Percentiles rank a stretch among this genome's conserved stretches.
Conservation (phyloP, 2,888 invertebrate species). For the Sarcophaga caerulescens region DNA sequence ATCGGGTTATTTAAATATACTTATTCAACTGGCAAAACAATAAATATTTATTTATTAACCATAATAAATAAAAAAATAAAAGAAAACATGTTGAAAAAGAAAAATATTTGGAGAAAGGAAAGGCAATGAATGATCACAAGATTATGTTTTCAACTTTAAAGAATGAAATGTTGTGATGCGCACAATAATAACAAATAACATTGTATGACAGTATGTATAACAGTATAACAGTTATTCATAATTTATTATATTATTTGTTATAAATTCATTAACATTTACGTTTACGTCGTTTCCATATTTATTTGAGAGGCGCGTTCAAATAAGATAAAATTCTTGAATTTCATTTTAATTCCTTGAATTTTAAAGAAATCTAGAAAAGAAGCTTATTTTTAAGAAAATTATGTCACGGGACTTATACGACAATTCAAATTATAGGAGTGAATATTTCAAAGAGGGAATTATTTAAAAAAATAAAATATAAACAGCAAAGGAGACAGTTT, state of each 20-base stretch:
- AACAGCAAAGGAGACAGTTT: too few relatives aligned
- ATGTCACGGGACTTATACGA: neutral
- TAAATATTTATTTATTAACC: neutral
- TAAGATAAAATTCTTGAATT: neutral
- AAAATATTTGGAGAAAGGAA: too few relatives aligned
- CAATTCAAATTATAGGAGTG: too few relatives aligned
- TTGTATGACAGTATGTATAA: neutral
- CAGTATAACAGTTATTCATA: conserved; percentile 19
- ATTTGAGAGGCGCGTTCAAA: neutral
- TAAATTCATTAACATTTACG: conserved; percentile 53
- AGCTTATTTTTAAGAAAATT: neutral
- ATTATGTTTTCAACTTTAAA: neutral
- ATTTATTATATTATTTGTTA: conserved; percentile 57
- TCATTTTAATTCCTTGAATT: neutral
- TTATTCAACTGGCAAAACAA: neutral
- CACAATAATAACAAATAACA: neutral
- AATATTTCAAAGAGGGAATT: too few relatives aligned
- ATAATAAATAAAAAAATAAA: neutral
- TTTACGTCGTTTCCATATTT: neutral
- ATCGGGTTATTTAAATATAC: neutral
- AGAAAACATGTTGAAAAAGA: too few relatives aligned
- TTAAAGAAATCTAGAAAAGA: neutral
- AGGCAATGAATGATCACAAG: neutral
- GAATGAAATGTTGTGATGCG: neutral
- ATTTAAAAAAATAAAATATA: too few relatives aligned